Evolutionary conservation across 2,888 invertebrate species (phyloP).

Genomic region (Unio pictorum): DNA sequence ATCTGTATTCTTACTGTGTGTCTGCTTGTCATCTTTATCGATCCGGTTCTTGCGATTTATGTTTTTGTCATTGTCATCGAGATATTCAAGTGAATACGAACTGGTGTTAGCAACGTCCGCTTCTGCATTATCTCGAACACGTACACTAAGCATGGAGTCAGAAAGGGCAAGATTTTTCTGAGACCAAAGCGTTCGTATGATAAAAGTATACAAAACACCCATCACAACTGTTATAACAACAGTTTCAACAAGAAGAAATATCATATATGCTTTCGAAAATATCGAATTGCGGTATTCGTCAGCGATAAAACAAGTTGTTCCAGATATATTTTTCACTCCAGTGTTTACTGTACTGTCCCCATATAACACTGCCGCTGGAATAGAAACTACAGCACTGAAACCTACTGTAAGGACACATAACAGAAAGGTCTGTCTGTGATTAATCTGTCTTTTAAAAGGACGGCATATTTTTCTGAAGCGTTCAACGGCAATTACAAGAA

Average conservation of each 20-base stretch:
- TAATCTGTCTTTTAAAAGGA: constrained; percentile 36
- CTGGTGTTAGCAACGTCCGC: not conserved
- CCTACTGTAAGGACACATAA: constrained; percentile 17
- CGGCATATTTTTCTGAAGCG: constrained; percentile 39
- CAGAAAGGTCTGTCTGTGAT: constrained; percentile 17
- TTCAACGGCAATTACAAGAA: constrained; percentile 38
- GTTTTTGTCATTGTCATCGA: constrained; percentile 1
- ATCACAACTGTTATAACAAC: constrained; percentile 19
- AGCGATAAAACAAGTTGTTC: constrained; percentile 26
- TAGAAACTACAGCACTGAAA: constrained; percentile 18
- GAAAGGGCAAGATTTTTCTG: constrained; percentile 23
- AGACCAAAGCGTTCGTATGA: constrained; percentile 20
- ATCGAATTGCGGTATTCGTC: constrained; percentile 3
- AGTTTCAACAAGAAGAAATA: constrained; percentile 16
- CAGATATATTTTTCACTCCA: constrained; percentile 23
- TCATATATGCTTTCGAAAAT: constrained; percentile 17
- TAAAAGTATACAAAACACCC: constrained; percentile 21
- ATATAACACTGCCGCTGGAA: constrained; percentile 24
- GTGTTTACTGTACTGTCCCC: constrained; percentile 22
- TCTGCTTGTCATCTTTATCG: too few species aligned
- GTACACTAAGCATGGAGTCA: constrained; percentile 19
- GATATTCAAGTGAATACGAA: constrained; percentile 14
- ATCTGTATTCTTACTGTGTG: too few species aligned
- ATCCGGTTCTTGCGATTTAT: too few species aligned
- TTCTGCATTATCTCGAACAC: constrained; percentile 9